Evolutionary conservation across 2,888 invertebrate genomes (phyloP), one percentile per base, ranked within the genome.

Genomic region (Acronicta psi): DNA sequence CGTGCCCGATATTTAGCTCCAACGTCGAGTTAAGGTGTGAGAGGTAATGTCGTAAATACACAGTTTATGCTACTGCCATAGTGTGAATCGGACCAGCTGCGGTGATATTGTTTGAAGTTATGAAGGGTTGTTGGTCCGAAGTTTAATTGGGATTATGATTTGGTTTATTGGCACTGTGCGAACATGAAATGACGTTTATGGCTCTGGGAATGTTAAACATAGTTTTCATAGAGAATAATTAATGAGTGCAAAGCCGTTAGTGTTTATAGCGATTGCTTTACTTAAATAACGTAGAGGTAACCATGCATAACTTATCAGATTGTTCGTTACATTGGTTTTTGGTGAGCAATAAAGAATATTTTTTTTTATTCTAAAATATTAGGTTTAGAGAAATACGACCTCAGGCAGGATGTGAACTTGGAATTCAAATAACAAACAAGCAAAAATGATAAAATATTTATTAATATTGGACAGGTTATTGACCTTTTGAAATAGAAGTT

Each of bases 1-100:
- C 36, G 45, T 67, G 37, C 41, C 69, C 58, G 56, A 75, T 75
- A 72, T 73, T 74, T 69, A 69, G 59, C 58, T 40, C 41, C 40
- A 50, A 49, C 52, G 36, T 46, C 23, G 56, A 64, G 36, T 46
- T 29, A 54, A 64, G 55, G 62, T 55, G 60, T 51, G 14, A 16
- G 23, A 34, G n/a, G 47, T 41, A 49, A 52, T 56, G 43, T 70
- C 59, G 62, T 73, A 69, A 73, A 75, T 68, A 68, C 42, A 51
- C 40, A 54, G 54, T 73, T 62, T 66, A 68, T 69, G 63, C n/a
- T 25, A 25, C 51, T 38, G 43, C 36, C 10, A 13, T 43, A 58
- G 41, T 53, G 42, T 59, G 58, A 64, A 67, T 69, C 63, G 58
- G 57, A 71, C 43, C 10, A 29, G 25, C 44, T 34, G 57, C 41